Evolutionary conservation across 1,140 invertebrate genomes (phyloP).

Genomic region (Drosophila suzukii): DNA sequence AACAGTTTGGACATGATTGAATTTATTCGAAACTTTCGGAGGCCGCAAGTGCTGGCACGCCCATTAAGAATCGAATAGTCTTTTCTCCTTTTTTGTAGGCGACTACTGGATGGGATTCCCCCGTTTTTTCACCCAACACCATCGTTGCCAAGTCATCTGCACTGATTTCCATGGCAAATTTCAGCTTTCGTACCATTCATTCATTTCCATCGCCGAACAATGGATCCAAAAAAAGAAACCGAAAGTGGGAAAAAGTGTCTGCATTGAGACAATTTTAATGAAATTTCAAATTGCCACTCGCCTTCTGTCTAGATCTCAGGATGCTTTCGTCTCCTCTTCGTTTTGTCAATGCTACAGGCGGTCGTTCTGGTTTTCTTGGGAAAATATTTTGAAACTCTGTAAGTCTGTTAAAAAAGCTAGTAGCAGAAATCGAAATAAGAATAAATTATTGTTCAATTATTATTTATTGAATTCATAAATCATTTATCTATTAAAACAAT

Average conservation of each 20-base stretch:
- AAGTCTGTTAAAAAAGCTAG: background rate
- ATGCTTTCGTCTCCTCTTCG: constrained; percentile 24
- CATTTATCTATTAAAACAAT: too few species aligned
- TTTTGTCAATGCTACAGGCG: background rate
- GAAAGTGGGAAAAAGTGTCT: constrained; percentile 26
- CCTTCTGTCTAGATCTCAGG: constrained; percentile 61
- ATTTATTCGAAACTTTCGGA: constrained; percentile 61
- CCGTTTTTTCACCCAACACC: background rate
- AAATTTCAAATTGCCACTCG: constrained; percentile 78
- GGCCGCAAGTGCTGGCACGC: constrained; percentile 10
- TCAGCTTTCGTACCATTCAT: constrained; percentile 38
- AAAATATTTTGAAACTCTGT: too few species aligned
- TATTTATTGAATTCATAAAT: too few species aligned
- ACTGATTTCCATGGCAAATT: constrained; percentile 46
- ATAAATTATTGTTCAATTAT: background rate
- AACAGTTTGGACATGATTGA: constrained; percentile 54
- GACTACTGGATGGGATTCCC: background rate
- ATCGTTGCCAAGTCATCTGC: constrained; percentile 45
- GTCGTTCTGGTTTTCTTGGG: constrained; percentile 1
- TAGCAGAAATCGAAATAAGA: too few species aligned
- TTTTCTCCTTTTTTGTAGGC: background rate
- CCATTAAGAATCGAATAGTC: constrained; percentile 10
- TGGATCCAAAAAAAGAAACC: constrained; percentile 28
- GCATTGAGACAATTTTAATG: constrained; percentile 75
- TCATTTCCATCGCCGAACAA: constrained; percentile 36